A percentile compares a stretch with the other conserved stretches of the same genome.
These are phyloP conservation scores for Girardinichthys multiradiatus DNA, from an alignment of 2,113 vertebrate species.

Conservation along the genomic window DNA sequence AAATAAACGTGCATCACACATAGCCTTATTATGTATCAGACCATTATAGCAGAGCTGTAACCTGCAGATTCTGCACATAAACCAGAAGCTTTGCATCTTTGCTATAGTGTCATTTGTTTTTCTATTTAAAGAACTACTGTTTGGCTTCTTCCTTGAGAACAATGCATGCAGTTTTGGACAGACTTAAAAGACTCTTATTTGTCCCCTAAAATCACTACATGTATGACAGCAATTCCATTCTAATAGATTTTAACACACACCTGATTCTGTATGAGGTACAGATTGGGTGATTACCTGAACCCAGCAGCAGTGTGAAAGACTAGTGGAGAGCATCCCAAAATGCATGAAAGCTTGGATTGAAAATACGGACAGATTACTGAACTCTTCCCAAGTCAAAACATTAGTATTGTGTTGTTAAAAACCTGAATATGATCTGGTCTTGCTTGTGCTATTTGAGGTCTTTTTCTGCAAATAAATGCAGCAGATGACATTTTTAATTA, in stretches of 20 bases:
- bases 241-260: not conserved
- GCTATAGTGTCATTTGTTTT: not conserved
- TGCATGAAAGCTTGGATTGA: not conserved
- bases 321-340: not conserved
- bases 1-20: slow-evolving; percentile 7
- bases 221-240: not conserved
- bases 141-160: not conserved
- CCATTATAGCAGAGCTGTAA: not conserved
- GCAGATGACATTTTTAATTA: too few species aligned
- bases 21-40: not conserved
- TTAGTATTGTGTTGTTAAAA: too few species aligned
- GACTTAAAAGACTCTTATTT: not conserved
- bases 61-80: not conserved
- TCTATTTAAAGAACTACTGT: not conserved
- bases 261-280: not conserved
- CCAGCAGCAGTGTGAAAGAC: not conserved
- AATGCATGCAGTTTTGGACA: not conserved
- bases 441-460: too few species aligned
- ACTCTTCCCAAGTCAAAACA: too few species aligned
- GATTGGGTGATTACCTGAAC: not conserved
- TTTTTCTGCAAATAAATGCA: too few species aligned
- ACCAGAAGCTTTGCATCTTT: slow-evolving; percentile 9
- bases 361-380: not conserved
- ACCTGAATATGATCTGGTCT: too few species aligned
- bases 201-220: not conserved